Evolutionary conservation across 2,888 invertebrate species (phyloP), one percentile per base, ranked within the genome.

Genomic region (Bursaphelenchus okinawaensis): DNA sequence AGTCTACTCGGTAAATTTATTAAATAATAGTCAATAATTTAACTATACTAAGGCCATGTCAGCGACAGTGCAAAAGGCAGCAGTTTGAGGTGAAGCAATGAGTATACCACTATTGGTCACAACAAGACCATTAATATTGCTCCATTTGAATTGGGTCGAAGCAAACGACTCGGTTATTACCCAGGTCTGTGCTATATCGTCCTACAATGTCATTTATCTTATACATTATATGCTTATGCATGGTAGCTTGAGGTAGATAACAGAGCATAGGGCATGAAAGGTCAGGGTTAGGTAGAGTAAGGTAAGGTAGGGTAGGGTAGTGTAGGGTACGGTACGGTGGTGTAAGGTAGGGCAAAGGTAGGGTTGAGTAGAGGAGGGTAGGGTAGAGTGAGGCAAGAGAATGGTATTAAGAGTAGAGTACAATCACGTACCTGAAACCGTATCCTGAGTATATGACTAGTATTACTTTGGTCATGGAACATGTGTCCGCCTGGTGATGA

Each of bases 91-190:
- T 16, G 40, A 40, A n/a, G 40, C n/a, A 1, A 40, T 6, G 3
- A 40, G 6, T 12, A 40, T 3, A 16, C 40, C 40, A 4, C n/a
- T 6, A 16, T 40, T 40, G 12, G 40, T 40, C 6, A 40, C 6
- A 16, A 40, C n/a, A 40, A 40, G 40, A n/a, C 40, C 40, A 40
- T 40, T 40, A n/a, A 40, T 40, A 1, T 40, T 40, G n/a, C 6
- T 40, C 40, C 40, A 40, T 40, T 16, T 16, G 40, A n/a, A 12
- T 16, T n/a, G 12, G 16, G 40, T 40, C n/a, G 40, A 40, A 6
- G 80, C 72, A 56, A 77, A 79, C n/a, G 81, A 78, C 59, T 81
- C 81, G 4, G 81, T 81, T 27, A 81, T 68, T 16, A 79, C 76
- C 81, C 81, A 81, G 12, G 65, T 63, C n/a, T 40, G 23, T n/a